Evolutionary conservation across 1,140 invertebrate species (phyloP), one percentile per base, ranked within the genome.

Genomic region (Caenorhabditis latens): DNA sequence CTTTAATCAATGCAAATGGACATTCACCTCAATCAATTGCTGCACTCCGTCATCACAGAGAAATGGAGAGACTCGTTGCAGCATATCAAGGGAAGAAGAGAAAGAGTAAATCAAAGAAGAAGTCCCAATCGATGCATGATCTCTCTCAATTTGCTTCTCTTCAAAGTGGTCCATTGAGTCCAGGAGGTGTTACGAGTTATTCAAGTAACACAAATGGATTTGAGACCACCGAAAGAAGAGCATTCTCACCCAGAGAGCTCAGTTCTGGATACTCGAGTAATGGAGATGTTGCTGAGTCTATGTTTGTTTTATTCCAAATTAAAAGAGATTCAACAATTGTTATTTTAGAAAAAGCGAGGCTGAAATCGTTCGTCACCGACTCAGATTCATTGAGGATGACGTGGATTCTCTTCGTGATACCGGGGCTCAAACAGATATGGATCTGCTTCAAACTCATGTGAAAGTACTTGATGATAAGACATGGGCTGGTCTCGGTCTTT

Each of bases 11-110:
- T 43, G 3, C 63, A 16, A 55, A 53, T 58, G 88, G 86, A 32
- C 88, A 88, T 21, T 75, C 75, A 19, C 48, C 88, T 19, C 61
- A 88, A 32, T 53, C 71, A 24, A 87, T 88, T 65, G 88, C 88
- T 24, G 67, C 82, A 6, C 53, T 88, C 13, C 24, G 88, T 40
- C 43, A 84, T 55, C 71, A 87, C n/a, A 43, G 58, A 50, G 86
- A 87, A 71, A 75, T 87, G 42, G 57, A 50, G 11, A 48, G 46
- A 57, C 42, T 75, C 3, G 40, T 87, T 21, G 67, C 63, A 14
- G 46, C 65, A 21, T 75, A 53, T 53, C 63, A 85, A 85, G 50
- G 84, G 6, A 67, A 85, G 32, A 43, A 53, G 13, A 67, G 84
- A 79, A 85, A 85, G 84, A 85, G 55, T 14, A 67, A 84, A 40